Evolutionary conservation across 2,888 invertebrate species (phyloP), one percentile per base, ranked within the genome.

Genomic region (Rutpela maculata): DNA sequence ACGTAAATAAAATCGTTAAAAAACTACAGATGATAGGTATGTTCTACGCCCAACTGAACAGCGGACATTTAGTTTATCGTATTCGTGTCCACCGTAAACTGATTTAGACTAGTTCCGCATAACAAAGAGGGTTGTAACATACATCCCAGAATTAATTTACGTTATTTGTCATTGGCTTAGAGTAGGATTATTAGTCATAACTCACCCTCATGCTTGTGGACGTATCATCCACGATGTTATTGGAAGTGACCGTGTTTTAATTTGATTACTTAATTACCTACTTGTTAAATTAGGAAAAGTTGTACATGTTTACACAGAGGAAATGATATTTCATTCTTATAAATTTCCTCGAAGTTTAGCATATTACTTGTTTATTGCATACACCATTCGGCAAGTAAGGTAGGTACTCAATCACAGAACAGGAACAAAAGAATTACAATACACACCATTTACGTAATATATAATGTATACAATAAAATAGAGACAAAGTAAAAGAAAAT

Each of bases 61-160:
- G 2, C n/a, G 2, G 50, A 50, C 35, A 17, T 63, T 31, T 17
- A 10, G 26, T 15, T n/a, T 63, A 35, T 18, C 18, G 31, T 35
- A 63, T 35, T n/a, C 62, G 62, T 63, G 35, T 35, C 62, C 35
- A 50, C 50, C 50, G 12, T n/a, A 50, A 17, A 31, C 35, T 35
- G 62, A 63, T 63, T 63, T 63, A 63, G 35, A 19, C 31, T 15
- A 59, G 50, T 31, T 60, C 62, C 22, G 18, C 3, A 50, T 72
- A 62, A 62, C 62, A 35, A 63, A 63, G n/a, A 63, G 62, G 62
- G 62, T 35, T 63, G 62, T 63, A 35, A 31, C n/a, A 35, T 62
- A 69, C 75, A 62, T 75, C 69, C 68, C 60, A 38, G 62, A 68
- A 69, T 69, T 69, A 69, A 75, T 69, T 74, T 60, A 35, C 11